A percentile compares a stretch with the other conserved stretches of the same genome.
phyloP scores from a whole-genome alignment of 37 sponge, comb jelly and placozoan genomes.

The Tethya wilhelma region DNA sequence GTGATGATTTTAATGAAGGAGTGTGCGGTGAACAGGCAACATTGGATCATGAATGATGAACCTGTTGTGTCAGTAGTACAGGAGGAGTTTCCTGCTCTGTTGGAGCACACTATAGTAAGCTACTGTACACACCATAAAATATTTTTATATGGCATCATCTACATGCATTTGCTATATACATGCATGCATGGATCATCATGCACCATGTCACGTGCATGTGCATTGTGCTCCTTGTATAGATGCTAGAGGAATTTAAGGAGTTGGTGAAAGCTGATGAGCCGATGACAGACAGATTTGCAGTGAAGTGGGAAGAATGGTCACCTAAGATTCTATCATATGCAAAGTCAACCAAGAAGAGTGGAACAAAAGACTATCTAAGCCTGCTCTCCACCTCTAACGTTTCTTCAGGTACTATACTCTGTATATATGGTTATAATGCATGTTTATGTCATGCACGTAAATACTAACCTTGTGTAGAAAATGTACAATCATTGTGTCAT shows the following conservation, averaged over 20 bases:
- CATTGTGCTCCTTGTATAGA: neutral
- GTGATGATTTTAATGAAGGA: too few species aligned
- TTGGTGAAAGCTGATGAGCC: too few species aligned
- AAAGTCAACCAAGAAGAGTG: neutral
- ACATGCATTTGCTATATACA: too few species aligned
- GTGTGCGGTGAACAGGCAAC: too few species aligned
- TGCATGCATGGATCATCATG: too few species aligned
- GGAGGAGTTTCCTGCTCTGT: too few species aligned
- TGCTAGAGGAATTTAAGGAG: neutral
- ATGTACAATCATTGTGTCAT: neutral
- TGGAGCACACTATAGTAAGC: neutral
- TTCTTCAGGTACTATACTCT: neutral
- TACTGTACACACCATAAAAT: too few species aligned
- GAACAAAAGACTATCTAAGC: neutral
- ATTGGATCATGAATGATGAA: neutral
- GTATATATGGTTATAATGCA: too few species aligned
- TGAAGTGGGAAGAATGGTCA: neutral
- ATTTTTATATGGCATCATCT: too few species aligned
- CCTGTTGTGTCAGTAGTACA: neutral
- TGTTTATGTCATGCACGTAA: too few species aligned
- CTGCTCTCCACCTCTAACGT: neutral
- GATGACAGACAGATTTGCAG: neutral
- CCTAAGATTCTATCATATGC: neutral
- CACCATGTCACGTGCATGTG: neutral
- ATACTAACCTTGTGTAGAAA: too few species aligned